Base-by-base conservation (phyloP, 2,888 invertebrate species). In the Anaspis maculata region DNA sequence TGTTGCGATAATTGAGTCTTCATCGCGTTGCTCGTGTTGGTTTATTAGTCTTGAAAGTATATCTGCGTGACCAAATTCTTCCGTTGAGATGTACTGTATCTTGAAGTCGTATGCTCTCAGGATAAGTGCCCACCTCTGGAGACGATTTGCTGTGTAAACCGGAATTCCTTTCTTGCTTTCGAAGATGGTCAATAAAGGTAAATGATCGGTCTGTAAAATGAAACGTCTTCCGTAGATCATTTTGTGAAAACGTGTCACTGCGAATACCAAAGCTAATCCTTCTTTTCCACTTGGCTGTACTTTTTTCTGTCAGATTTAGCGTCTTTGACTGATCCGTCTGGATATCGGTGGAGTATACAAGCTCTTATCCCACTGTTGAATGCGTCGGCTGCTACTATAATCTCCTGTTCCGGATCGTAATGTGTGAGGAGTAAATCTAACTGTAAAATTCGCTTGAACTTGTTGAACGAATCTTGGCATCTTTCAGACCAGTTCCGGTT, bases 201-300 rank as follows among this genome's bases (percentile, higher is more conserved):
- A 42, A 33, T 57, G 49, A 41, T 59, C 56, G 3, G 56, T 61
- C 7, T 52, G 34, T 4, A 62, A 39, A 3, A 36, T 48, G 40
- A 61, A 63, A 10, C 51, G 39, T 4, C 51, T 39, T 15, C 58
- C 61, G 41, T 44, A 54, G 12, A 58, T 38, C 41, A 52, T 59
- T 26, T 47, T 39, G 34, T 57, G 47, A 39, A 57, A 59, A 37
- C 51, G 48, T 30, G 50, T 49, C 13, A 57, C 44, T 13, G 51
- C 55, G 42, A 48, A 57, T 15, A 51, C 37, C 19, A 57, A 28
- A 24, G 53, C 51, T 6, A 57, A 44, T 24, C 52, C 61, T 44
- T 62, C 59, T 40, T 54, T 48, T 30, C 61, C 53, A 3, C 54
- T 47, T 39, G 59, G 57, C 9, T 53, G 44, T 39, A 61, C 61